A percentile compares a stretch with the other conserved stretches of the same genome.
Evolutionary conservation across 1,140 invertebrate genomes (phyloP).

Genomic region (Philaenus spumarius): DNA sequence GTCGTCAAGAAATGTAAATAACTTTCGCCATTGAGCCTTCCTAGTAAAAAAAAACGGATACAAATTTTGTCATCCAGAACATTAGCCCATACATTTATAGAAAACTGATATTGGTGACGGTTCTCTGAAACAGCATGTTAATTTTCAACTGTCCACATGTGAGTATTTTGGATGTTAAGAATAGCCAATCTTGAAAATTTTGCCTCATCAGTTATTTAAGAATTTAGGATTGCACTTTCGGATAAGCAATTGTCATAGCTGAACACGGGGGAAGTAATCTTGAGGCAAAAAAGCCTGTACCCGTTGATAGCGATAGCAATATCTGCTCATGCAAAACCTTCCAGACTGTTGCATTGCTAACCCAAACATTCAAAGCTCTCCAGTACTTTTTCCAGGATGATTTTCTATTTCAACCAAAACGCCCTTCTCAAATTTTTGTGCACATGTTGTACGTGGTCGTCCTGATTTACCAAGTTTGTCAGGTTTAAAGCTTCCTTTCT

Average conservation of each 20-base stretch:
- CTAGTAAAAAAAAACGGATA: too few species aligned
- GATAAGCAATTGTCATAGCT: not conserved
- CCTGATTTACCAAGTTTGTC: not conserved
- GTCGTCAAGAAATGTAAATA: not conserved
- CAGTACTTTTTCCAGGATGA: not conserved
- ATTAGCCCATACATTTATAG: not conserved
- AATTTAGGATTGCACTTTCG: not conserved
- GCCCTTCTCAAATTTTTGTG: not conserved
- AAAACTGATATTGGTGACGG: not conserved
- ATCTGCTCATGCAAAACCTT: not conserved
- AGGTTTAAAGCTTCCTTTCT: not conserved
- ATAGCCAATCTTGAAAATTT: not conserved
- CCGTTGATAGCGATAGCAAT: not conserved
- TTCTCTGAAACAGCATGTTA: not conserved
- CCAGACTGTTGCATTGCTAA: not conserved
- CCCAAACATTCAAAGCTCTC: not conserved
- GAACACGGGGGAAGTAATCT: not conserved
- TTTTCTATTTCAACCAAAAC: not conserved
- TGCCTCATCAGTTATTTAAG: not conserved
- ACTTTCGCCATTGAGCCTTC: not conserved
- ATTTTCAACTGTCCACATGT: not conserved
- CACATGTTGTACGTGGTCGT: not conserved
- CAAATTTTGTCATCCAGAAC: too few species aligned
- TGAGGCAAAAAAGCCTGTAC: not conserved
- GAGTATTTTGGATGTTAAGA: not conserved